Conservation (phyloP, 2,113 vertebrate genomes). For the Sebastes fasciatus region DNA sequence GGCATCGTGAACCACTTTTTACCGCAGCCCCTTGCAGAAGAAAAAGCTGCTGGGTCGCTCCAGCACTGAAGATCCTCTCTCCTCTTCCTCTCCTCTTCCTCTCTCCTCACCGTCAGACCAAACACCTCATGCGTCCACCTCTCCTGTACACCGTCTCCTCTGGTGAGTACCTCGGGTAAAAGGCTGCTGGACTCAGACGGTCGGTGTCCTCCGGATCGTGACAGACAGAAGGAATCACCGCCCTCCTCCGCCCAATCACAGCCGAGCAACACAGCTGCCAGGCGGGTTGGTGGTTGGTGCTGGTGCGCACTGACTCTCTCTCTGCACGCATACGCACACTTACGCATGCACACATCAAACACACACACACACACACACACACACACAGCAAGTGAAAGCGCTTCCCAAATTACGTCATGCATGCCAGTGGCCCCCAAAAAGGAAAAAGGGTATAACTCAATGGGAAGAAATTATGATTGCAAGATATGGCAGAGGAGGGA, state of each 20-base stretch:
- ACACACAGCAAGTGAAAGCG: slow-evolving; percentile 53
- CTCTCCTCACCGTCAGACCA: slow-evolving; percentile 36
- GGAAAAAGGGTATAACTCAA: slow-evolving; percentile 71
- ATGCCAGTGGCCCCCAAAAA: slow-evolving; percentile 73
- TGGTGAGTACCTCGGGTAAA: slow-evolving; percentile 49
- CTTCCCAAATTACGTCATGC: slow-evolving; percentile 83
- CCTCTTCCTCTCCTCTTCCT: slow-evolving; percentile 24
- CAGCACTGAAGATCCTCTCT: slow-evolving; percentile 42
- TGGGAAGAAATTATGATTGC: slow-evolving; percentile 58
- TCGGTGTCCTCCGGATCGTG: slow-evolving; percentile 77
- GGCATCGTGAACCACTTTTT: slow-evolving; percentile 89
- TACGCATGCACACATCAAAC: background rate
- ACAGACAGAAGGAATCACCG: slow-evolving; percentile 81
- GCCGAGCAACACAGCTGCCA: slow-evolving; percentile 61
- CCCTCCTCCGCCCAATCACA: slow-evolving; percentile 81
- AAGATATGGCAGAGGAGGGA: slow-evolving; percentile 10
- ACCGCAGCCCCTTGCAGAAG: slow-evolving; percentile 70
- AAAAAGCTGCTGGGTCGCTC: slow-evolving; percentile 73
- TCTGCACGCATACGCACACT: slow-evolving; percentile 29
- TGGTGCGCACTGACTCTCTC: slow-evolving; percentile 72
- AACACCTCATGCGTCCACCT: slow-evolving; percentile 45
- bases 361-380: slow-evolving; percentile 12
- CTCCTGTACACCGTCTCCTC: slow-evolving; percentile 61
- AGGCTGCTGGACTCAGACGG: slow-evolving; percentile 55
- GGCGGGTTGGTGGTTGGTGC: slow-evolving; percentile 66